Evolutionary conservation across 1,140 invertebrate species (phyloP).

Genomic region (Pseudomyrmex gracilis): DNA sequence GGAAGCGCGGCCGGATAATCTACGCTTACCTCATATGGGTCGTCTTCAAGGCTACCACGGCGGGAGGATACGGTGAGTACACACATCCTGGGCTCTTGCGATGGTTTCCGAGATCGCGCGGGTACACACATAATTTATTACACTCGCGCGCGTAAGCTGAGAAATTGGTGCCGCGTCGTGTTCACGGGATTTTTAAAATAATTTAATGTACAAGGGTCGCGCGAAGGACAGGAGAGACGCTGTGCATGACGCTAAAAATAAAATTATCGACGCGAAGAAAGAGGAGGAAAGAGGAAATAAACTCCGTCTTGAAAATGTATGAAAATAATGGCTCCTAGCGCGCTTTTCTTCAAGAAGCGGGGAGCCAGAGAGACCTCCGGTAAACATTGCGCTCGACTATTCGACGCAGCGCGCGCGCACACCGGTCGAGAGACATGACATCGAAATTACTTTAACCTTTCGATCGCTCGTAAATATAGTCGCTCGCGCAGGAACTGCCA

Average conservation of each 20-base stretch:
- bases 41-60: slow-evolving; percentile 76
- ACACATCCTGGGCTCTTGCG: neutral
- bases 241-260: slow-evolving; percentile 19
- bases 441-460: slow-evolving; percentile 70
- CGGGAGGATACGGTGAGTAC: slow-evolving; percentile 81
- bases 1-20: slow-evolving; percentile 80
- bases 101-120: neutral
- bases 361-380: slow-evolving; percentile 47
- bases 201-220: too few species aligned
- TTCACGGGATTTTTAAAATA: slow-evolving; percentile 6
- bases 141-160: neutral
- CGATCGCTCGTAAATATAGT: slow-evolving; percentile 55
- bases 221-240: neutral
- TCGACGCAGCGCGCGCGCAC: slow-evolving; percentile 30
- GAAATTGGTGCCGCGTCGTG: neutral
- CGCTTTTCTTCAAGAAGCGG: neutral
- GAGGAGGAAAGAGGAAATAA: neutral
- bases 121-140: neutral
- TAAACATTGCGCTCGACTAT: slow-evolving; percentile 46
- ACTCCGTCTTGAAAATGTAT: slow-evolving; percentile 6
- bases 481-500: slow-evolving; percentile 50
- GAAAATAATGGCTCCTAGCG: slow-evolving; percentile 11
- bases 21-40: slow-evolving; percentile 81
- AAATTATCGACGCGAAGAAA: slow-evolving; percentile 2
- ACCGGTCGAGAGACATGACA: slow-evolving; percentile 35